Evolutionary conservation across 2,797 vertebrate genomes (phyloP), one percentile per base, ranked within the genome.

Genomic region (Sorex maritimensis): DNA sequence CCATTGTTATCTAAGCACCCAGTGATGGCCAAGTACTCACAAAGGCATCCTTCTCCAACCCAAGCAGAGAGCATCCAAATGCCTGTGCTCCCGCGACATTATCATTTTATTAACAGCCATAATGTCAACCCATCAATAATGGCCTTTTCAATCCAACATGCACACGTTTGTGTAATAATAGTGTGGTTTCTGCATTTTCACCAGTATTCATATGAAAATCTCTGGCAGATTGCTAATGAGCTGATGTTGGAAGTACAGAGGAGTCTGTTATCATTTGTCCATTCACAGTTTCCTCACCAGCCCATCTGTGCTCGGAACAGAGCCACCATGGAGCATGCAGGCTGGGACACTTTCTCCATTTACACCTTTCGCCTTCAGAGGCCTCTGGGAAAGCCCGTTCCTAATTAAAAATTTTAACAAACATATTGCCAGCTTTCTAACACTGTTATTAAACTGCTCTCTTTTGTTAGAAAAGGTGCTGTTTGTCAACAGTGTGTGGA

Each of bases 341-440:
- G 96, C 97, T 95, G 96, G 96, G 97, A 97, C 84, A 34, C 91
- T 97, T 96, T 96, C 97, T 96, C 97, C 95, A 98, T 98, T 98
- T 98, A 98, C 98, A 98, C 98, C 98, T 98, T 97, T 97, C 97
- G 97, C 97, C 97, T 98, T 97, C 95, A 95, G 91, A 26, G 95
- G 97, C 98, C 98, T 98, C 93, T 79, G 98, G 98, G 98, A 98
- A 95, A 96, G 96, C 96, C 96, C 97, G 97, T 98, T 95, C 98
- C 98, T 98, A 99, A 99, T 98, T 98, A 98, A 99, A 99, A 97
- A 98, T 98, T 98, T 98, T 98, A 98, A 98, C 98, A 98, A 98
- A 98, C 98, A 98, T 98, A 98, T 97, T 98, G 98, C 97, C 98
- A 97, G 98, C 94, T 96, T 97, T 95, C 97, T 96, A 97, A 98